These are phyloP conservation scores for Colius striatus DNA, from an alignment of 2,113 vertebrate genomes.

Conservation along the genomic window DNA sequence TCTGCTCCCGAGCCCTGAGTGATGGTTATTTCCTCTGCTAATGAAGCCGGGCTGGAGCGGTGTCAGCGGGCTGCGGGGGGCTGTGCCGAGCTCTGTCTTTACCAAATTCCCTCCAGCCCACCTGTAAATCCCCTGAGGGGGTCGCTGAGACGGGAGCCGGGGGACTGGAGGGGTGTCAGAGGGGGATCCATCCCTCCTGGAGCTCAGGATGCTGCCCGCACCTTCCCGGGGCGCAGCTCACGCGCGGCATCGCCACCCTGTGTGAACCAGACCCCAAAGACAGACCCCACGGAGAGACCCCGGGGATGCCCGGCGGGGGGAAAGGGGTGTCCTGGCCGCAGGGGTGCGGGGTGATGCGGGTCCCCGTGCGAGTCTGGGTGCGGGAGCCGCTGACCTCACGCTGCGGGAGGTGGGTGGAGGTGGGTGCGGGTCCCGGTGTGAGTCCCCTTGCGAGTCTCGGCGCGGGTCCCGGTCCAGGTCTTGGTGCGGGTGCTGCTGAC, in stretches of 20 bases:
- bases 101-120: not conserved
- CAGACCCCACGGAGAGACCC: not conserved
- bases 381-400: no score
- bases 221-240: no score
- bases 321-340: no score
- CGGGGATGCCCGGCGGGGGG: not conserved
- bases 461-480: no score
- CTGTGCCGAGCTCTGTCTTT: not conserved
- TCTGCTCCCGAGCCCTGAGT: not conserved
- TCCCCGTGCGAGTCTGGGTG: no score
- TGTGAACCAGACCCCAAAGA: not conserved
- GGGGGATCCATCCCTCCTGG: not conserved
- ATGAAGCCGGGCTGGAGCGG: not conserved
- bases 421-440: not conserved
- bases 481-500: no score
- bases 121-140: accelerated
- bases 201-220: not conserved
- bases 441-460: no score
- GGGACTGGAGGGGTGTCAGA: not conserved
- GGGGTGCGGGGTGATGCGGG: not conserved
- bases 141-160: not conserved
- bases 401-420: not conserved
- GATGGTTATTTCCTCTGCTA: not conserved
- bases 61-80: not conserved
- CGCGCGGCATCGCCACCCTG: not conserved